Evolutionary conservation across 1,140 invertebrate genomes (phyloP).

Genomic region (Halictus rubicundus): DNA sequence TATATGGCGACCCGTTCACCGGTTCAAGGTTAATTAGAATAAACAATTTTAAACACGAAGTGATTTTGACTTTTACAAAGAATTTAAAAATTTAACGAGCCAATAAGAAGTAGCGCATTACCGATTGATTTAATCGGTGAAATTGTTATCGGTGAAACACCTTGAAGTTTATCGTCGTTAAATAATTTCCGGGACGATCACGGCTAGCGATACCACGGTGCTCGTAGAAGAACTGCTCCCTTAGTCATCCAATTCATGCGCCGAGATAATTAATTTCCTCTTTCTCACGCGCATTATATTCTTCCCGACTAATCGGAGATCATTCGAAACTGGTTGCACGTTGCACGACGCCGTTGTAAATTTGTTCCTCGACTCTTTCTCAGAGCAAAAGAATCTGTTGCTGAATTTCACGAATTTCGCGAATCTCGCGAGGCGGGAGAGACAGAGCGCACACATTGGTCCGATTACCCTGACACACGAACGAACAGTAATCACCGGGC

Average conservation of each 20-base stretch:
- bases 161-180: neutral
- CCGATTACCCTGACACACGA: constrained; percentile 22
- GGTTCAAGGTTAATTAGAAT: too few relatives aligned
- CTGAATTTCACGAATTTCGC: constrained; percentile 2
- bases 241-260: neutral
- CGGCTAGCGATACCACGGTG: neutral
- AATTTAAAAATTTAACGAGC: too few relatives aligned
- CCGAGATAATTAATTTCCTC: constrained; percentile 16
- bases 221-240: neutral
- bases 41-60: too few relatives aligned
- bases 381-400: too few relatives aligned
- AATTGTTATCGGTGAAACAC: neutral
- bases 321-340: neutral
- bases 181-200: constrained; percentile 12
- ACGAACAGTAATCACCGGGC: constrained; percentile 38
- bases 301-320: neutral
- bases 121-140: too few relatives aligned
- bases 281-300: constrained; percentile 13
- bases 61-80: too few relatives aligned
- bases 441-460: neutral
- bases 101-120: too few relatives aligned
- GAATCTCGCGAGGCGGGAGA: constrained; percentile 6
- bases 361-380: too few relatives aligned
- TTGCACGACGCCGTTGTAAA: neutral
- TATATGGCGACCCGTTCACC: too few relatives aligned